Evolutionary conservation across 2,888 invertebrate species (phyloP), one percentile per base, ranked within the genome.

Genomic region (Nymphalis c-album): DNA sequence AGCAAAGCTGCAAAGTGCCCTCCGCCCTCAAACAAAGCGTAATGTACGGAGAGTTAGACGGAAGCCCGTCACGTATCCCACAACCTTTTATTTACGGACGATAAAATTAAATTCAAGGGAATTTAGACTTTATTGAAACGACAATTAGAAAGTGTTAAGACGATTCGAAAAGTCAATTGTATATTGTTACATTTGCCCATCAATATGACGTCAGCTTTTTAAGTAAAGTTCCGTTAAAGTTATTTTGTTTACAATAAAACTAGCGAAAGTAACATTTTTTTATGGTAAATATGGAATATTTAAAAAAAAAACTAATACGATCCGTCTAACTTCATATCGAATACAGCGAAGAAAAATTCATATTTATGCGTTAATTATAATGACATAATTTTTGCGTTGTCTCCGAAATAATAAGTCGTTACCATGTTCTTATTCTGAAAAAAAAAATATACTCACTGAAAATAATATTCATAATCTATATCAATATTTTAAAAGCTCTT

Each of bases 1-100:
- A 87, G 80, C 78, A 71, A 90, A 90, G 90, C 89, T 91, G 91
- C 89, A 84, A 83, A 81, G 83, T 83, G 80, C 78, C 80, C 81
- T 76, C 73, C 80, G 69, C 77, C 80, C 79, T 76, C 73, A 67
- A 73, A 70, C 70, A 69, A 60, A 63, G 40, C 68, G 61, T 73
- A 72, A 74, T 74, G 71, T 68, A 75, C 67, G 46, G 57, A 60
- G 65, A 65, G 60, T 45, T 67, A 50, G 60, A 69, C 69, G 77
- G 76, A 77, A 76, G 72, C 73, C 67, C 66, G 70, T 70, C 73
- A 69, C 65, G 45, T 66, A 63, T 46, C 35, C 45, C 31, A 60
- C 61, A 61, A 61, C 18, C n/a, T 63, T 66, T 63, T 65, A 64
- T 58, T 22, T 55, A 35, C 58, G 8, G 17, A 22, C 2, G 6